Base-by-base conservation (phyloP, 2,888 invertebrate species). In the Ferdinandea cuprea region DNA sequence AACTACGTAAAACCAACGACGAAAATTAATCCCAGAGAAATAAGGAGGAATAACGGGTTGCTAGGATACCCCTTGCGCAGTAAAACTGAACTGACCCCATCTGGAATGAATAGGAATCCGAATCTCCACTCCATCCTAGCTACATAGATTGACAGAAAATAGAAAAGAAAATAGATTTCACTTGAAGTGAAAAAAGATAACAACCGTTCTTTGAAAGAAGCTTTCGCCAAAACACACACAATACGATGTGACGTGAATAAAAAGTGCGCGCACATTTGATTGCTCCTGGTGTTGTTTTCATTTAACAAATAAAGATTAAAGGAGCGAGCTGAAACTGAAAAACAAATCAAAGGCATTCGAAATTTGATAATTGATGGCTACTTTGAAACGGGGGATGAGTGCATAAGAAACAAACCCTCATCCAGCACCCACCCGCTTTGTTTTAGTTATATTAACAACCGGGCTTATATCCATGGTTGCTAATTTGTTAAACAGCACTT, bases 341-440 rank as follows among this genome's bases (percentile, higher is more conserved):
- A 63, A 17, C n/a, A 21, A 42, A 48, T 15, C 21, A 58, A 30
- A 65, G 65, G 58, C 56, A 48, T 48, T 48, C 44, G 40, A 73
- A 65, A 74, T 74, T 74, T 74, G 65, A 66, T 74, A 74, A 74
- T 66, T 74, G 74, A 74, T 73, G 65, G 65, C 74, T 58, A 74
- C 40, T 65, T 50, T 21, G 11, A 11, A 19, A 13, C 19, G 19
- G 19, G 5, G 21, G 15, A 6, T 28, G 13, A 5, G 54, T n/a
- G n/a, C n/a, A n/a, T n/a, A n/a, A 30, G 8, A 13, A 6, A 40
- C 13, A 13, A 15, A 25, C 25, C 40, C 42, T 25, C 25, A 8
- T 6, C 11, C 17, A 30, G 25, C 2, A 3, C 2, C n/a, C 15
- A 32, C 28, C 19, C 46, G 8, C 19, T 46, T 19, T 4, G 13